Conservation (phyloP, 2,888 invertebrate genomes). For the Heliothis peltigera region DNA sequence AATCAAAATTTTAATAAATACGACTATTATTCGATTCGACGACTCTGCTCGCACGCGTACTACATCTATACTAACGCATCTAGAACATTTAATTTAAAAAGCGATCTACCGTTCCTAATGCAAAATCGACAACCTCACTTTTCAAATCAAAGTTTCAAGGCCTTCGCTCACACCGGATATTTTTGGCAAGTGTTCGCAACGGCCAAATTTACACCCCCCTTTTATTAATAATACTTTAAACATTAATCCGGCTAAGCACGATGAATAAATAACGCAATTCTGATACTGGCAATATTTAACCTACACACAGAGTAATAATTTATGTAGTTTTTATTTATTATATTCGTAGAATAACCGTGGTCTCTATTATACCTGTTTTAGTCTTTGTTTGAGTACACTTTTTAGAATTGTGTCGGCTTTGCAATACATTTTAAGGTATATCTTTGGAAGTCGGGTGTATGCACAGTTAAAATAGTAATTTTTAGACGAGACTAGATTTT, state of each 20-base stretch:
- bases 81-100: slow-evolving; percentile 60
- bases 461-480: slow-evolving; percentile 10
- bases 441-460: too few relatives aligned
- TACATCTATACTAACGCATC: slow-evolving; percentile 53
- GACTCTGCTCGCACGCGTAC: slow-evolving; percentile 35
- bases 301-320: slow-evolving; percentile 76
- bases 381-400: slow-evolving; percentile 65
- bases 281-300: slow-evolving; percentile 74
- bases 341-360: slow-evolving; percentile 75
- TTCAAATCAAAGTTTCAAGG: slow-evolving; percentile 36
- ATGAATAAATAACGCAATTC: slow-evolving; percentile 71
- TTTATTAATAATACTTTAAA: slow-evolving; percentile 63
- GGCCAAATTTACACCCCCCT: slow-evolving; percentile 54
- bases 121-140: slow-evolving; percentile 29
- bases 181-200: slow-evolving; percentile 78
- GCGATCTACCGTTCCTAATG: slow-evolving; percentile 37
- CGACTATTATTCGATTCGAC: slow-evolving; percentile 16
- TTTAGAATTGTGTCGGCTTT: slow-evolving; percentile 49
- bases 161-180: slow-evolving; percentile 80
- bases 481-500: slow-evolving; percentile 15
- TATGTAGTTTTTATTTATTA: slow-evolving; percentile 65
- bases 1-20: slow-evolving; percentile 31
- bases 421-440: slow-evolving; percentile 15
- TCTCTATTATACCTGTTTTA: slow-evolving; percentile 82
- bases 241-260: slow-evolving; percentile 81